Percentiles rank a stretch among this genome's conserved stretches.
phyloP scores from a whole-genome alignment of 2,113 vertebrate genomes.

The Corydoras sp. region DNA sequence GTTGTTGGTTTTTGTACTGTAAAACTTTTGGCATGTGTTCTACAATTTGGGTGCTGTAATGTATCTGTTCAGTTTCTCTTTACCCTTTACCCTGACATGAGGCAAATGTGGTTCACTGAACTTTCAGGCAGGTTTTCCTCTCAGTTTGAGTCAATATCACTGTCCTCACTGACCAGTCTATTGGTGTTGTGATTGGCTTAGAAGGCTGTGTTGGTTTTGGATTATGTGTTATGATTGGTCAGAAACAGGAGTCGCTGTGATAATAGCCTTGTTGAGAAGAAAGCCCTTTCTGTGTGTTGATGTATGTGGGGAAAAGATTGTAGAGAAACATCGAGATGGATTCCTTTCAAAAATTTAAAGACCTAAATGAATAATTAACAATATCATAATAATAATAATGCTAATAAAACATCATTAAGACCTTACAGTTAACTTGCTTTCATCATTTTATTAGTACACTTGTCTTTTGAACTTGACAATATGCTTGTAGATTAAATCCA shows the following conservation, averaged over 20 bases:
- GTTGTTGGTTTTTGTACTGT: no score
- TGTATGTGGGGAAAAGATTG: background rate
- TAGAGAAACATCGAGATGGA: no score
- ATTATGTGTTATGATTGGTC: conserved; percentile 42
- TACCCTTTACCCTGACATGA: background rate
- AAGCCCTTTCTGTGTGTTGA: conserved; percentile 22
- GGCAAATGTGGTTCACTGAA: conserved; percentile 4
- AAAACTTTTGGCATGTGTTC: no score
- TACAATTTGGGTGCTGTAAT: no score
- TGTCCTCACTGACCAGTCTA: conserved; percentile 12
- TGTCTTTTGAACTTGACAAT: no score
- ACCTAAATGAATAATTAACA: no score
- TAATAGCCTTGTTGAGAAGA: conserved; percentile 35
- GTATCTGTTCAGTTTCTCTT: background rate
- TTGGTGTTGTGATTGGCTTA: conserved; percentile 58
- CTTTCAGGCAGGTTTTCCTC: background rate
- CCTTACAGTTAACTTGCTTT: no score
- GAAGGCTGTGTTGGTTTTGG: conserved; percentile 41
- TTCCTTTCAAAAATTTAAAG: no score
- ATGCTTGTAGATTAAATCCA: no score
- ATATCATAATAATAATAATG: no score
- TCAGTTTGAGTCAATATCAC: conserved; percentile 8
- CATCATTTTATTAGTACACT: no score
- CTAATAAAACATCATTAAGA: no score
- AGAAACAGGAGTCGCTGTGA: conserved; percentile 8